Base-by-base conservation (phyloP, 2,888 invertebrate genomes). In the Pocota personata region DNA sequence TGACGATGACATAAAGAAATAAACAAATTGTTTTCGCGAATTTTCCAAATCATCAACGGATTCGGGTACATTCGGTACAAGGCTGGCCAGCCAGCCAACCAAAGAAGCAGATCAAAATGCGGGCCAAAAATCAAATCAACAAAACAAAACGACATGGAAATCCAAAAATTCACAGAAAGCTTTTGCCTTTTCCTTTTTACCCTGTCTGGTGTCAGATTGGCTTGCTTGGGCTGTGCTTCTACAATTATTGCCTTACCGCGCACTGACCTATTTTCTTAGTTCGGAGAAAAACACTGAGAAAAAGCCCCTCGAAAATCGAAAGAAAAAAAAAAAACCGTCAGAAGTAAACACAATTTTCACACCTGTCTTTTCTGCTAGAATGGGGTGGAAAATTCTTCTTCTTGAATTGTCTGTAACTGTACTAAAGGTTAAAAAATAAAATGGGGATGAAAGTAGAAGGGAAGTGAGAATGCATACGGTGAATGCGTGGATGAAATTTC, bases 191-290 rank as follows among this genome's bases (percentile, higher is more conserved):
- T 19, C 3, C 24, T 66, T 21, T 32, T n/a, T 8, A 55, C 14
- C 27, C 27, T 30, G 30, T n/a, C 1, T 27, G 14, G 40, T 58
- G n/a, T n/a, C 8, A n/a, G 58, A 14, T 37, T 46, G 46, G 43
- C n/a, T 43, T 14, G 5, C 46, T 16, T 19, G 12, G 52, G 24
- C 21, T 4, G 37, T 19, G 66, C 35, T 16, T 27, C 67, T 75
- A 76, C 72, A 77, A 58, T 82, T 50, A 52, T 52, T 69, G 69
- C 35, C 64, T 35, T 46, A 37, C 27, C 79, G 75, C 79, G 79
- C 64, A 79, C 66, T 80, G 84, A 84, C 84, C 84, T 84, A 84
- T 79, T 84, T 84, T 58, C 66, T 37, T 14, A 19, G 16, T 55
- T 10, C 30, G 43, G 35, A n/a, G 24, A 55, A 55, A 37, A 55